Conservation (phyloP, 2,888 invertebrate species). For the Endotricha flammealis region DNA sequence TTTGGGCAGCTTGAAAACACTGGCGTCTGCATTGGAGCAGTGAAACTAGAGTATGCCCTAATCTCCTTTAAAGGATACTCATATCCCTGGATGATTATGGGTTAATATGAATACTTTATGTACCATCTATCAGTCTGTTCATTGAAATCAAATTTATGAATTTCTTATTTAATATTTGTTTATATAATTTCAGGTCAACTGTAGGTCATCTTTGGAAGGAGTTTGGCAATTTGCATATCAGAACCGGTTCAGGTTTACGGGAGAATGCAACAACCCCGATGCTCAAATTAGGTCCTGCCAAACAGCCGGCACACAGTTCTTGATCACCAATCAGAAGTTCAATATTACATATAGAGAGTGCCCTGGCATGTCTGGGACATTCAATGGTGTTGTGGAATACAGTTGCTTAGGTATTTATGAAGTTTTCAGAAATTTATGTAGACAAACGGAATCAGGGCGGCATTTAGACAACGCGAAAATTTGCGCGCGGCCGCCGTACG, state of each 20-base stretch:
- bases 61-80: no score
- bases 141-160: no score
- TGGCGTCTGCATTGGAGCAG: no score
- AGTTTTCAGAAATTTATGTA: no score
- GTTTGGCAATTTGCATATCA: constrained; percentile 98
- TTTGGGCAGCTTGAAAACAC: no score
- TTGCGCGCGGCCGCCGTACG: no score
- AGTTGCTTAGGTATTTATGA: constrained; percentile 92
- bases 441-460: no score
- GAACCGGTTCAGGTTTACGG: constrained; percentile 93
- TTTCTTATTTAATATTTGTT: constrained; percentile 8
- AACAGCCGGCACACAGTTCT: constrained; percentile 95
- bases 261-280: constrained; percentile 93
- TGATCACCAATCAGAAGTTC: constrained; percentile 98
- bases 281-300: constrained; percentile 96
- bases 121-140: no score
- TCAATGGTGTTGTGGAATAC: constrained; percentile 94
- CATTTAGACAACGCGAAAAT: no score
- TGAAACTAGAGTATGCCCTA: no score
- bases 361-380: constrained; percentile 92
- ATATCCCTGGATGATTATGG: no score
- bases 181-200: constrained; percentile 81
- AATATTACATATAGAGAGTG: constrained; percentile 96
- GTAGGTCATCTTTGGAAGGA: constrained; percentile 94
- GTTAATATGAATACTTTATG: no score